Evolutionary conservation across 2,888 invertebrate species (phyloP), one percentile per base, ranked within the genome.

Genomic region (Gandaritis pyraliata): DNA sequence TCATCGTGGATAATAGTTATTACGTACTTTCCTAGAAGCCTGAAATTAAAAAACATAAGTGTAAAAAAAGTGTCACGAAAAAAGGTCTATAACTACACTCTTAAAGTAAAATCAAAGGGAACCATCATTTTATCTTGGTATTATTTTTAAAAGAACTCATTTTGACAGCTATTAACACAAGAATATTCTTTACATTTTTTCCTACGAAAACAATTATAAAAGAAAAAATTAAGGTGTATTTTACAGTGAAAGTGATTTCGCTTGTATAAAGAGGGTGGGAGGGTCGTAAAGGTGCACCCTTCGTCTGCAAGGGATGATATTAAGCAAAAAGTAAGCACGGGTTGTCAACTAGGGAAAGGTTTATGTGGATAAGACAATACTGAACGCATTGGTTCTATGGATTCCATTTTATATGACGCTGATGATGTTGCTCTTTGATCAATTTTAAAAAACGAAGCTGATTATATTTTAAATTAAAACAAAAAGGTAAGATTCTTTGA

Each of bases 121-220:
- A 54, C 36, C 36, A 57, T 49, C 10, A 49, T 30, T 58, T 49
- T 50, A 48, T 18, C 16, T 8, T 11, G 11, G 39, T 30, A 46
- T 49, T 58, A 54, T 53, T 59, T 58, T 59, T 97, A 49, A 52
- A 59, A 97, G 97, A 64, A 60, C 66, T 67, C 64, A 66, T 67
- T 71, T 69, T 62, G 56, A 60, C 60, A 56, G 66, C 49, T 66
- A 67, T 71, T 70, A 65, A 63, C 65, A 63, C 64, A 66, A 67
- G 64, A 67, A 67, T 68, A 68, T 67, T 59, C 61, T 57, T 65
- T 67, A 64, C 66, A 65, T 64, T 66, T 66, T 39, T 65, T 61
- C 61, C 55, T 60, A 63, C 59, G 64, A 70, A 62, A 62, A 60
- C 68, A 66, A 66, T 69, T 67, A 68, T 66, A 46, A 66, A 64